Percentiles rank a stretch among this genome's conserved stretches.
Conservation (phyloP, 2,113 vertebrate genomes). For the Dicaeum eximium region DNA sequence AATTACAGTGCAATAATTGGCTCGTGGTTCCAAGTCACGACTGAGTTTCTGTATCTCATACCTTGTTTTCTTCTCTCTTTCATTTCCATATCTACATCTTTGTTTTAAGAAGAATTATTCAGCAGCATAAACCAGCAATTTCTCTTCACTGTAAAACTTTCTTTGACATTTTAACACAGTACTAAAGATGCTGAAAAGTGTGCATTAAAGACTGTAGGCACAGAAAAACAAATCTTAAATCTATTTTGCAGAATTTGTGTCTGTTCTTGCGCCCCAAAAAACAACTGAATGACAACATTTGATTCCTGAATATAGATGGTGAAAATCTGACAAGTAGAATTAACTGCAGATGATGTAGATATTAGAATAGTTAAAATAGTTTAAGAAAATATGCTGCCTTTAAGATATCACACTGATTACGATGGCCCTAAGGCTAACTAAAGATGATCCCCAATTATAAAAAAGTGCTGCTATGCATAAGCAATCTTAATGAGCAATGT, state of each 20-base stretch:
- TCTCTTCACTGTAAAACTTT: background rate
- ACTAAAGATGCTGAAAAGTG: background rate
- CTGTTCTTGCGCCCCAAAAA: background rate
- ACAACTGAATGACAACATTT: background rate
- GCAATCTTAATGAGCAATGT: conserved; percentile 19
- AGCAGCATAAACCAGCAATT: background rate
- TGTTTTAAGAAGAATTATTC: background rate
- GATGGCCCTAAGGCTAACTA: background rate
- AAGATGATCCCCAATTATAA: background rate
- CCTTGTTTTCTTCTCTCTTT: conserved; percentile 41
- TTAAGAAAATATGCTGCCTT: background rate
- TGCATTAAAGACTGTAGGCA: background rate
- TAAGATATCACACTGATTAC: background rate
- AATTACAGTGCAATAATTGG: conserved; percentile 35
- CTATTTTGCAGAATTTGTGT: background rate
- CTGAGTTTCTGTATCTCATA: conserved; percentile 39
- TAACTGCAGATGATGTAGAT: background rate
- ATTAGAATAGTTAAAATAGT: background rate
- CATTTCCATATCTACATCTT: conserved; percentile 13
- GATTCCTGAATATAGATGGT: background rate
- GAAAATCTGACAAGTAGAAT: background rate
- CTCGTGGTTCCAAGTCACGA: conserved; percentile 37
- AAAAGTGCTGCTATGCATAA: background rate
- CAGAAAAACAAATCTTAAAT: background rate
- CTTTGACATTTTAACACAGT: background rate